Conservation (phyloP, 2,113 vertebrate genomes). For the Zapornia atra region DNA sequence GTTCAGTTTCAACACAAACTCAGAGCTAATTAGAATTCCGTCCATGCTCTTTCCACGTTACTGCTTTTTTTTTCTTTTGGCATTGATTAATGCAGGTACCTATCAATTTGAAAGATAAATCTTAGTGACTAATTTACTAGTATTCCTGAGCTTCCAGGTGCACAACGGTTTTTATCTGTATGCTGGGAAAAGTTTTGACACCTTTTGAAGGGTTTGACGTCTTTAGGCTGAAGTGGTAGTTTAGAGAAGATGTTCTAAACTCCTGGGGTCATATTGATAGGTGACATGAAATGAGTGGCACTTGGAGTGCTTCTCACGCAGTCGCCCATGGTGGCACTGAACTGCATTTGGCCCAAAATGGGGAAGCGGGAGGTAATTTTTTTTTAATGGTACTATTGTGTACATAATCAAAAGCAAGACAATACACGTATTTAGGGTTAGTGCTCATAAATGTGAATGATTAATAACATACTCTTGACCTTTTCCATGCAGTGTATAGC, state of each 20-base stretch:
- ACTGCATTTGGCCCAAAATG: background rate
- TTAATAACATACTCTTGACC: conserved; percentile 5
- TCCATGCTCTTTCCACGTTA: background rate
- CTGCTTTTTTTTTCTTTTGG: background rate
- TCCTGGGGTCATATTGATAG: background rate
- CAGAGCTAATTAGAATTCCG: background rate
- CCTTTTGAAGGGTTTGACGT: background rate
- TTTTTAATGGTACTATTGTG: background rate
- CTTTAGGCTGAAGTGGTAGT: background rate
- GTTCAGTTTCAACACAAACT: background rate
- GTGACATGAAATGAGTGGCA: background rate
- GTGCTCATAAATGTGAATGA: background rate
- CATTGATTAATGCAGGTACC: conserved; percentile 10
- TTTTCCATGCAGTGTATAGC: background rate
- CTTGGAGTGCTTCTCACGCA: background rate
- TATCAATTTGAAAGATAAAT: background rate
- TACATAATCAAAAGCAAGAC: background rate
- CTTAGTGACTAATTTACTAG: background rate
- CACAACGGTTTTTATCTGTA: background rate
- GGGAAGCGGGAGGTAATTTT: background rate
- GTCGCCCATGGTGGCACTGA: rapidly evolving
- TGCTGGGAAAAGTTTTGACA: background rate
- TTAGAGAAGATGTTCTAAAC: background rate
- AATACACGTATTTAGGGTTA: background rate
- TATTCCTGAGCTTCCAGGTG: background rate